Evolutionary conservation across 1,140 invertebrate genomes (phyloP), one percentile per base, ranked within the genome.

Genomic region (Papilio glaucus): DNA sequence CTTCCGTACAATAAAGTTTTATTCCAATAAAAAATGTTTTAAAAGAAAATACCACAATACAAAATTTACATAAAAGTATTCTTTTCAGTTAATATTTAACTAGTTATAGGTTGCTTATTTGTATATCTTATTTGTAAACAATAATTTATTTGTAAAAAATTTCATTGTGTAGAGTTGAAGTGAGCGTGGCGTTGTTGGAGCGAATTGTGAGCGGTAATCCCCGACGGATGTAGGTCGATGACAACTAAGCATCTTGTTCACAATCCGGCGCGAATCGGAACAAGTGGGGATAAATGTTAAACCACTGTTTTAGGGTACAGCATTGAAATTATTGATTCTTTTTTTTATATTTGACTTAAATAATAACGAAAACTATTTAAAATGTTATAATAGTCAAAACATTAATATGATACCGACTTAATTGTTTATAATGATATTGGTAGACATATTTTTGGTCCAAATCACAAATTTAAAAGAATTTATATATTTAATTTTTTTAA

Each of bases 171-270:
- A 33, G 13, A 37, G 15, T 21, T 65, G 62, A 18, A 39, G 62
- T 38, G 62, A 38, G 37, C 15, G 15, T 6, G 45, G 18, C n/a
- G n/a, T n/a, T n/a, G n/a, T n/a, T 65, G 33, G 62, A 65, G 37
- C 29, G n/a, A n/a, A n/a, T n/a, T 21, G 15, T 63, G 15, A 39
- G 9, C 33, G 61, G 61, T 65, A 39, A 65, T 65, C 62, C 61
- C 37, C 62, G 26, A n/a, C 15, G 45, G 33, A 65, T 65, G 15
- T 65, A 65, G 62, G 62, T 65, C 62, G 62, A 65, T 33, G 61
- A 62, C 61, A 62, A 65, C 15, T 21, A 15, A 65, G 37, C 9
- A 39, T 41, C 18, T 65, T n/a, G 24, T 60, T 61, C 29, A 65
- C 62, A 12, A 65, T 8, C 8, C 15, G 33, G 0, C 37, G 62